phyloP scores from a whole-genome alignment of 2,888 invertebrate genomes.

The Diplazon laetatorius region DNA sequence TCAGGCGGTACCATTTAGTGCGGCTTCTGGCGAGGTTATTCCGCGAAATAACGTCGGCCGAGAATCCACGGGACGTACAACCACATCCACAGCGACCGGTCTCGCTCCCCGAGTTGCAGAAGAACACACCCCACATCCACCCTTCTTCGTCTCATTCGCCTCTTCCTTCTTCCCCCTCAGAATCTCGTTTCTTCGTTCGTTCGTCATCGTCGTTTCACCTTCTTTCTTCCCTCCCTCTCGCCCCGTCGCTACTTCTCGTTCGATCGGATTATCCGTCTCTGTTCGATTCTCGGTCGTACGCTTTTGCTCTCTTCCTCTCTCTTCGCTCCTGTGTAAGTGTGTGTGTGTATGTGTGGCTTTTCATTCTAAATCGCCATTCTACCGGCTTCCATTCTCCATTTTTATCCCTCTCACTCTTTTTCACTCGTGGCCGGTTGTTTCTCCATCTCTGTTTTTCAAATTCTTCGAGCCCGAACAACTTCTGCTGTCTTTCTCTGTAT shows the following conservation, averaged over 20 bases:
- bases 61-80: too few relatives aligned
- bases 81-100: too few relatives aligned
- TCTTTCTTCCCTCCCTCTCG: conserved; percentile 16
- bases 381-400: conserved; percentile 17
- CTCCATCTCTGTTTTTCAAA: conserved; percentile 48
- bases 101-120: conserved; percentile 63
- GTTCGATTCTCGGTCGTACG: conserved; percentile 24
- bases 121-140: conserved; percentile 67
- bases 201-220: conserved; percentile 34
- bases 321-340: too few relatives aligned
- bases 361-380: conserved; percentile 32
- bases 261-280: conserved; percentile 9
- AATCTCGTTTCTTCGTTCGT: conserved; percentile 35
- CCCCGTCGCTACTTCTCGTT: too few relatives aligned
- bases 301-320: conserved; percentile 26
- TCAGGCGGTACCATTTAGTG: conserved; percentile 78
- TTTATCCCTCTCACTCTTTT: conserved; percentile 1
- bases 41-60: conserved; percentile 70
- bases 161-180: not conserved
- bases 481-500: too few relatives aligned
- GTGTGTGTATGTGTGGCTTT: conserved; percentile 1
- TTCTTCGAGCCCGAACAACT: conserved; percentile 38
- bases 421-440: not conserved
- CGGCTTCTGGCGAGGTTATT: conserved; percentile 69
- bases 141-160: conserved; percentile 49